phyloP scores from a whole-genome alignment of 1,140 invertebrate species.

The Adoxophyes honmai region DNA sequence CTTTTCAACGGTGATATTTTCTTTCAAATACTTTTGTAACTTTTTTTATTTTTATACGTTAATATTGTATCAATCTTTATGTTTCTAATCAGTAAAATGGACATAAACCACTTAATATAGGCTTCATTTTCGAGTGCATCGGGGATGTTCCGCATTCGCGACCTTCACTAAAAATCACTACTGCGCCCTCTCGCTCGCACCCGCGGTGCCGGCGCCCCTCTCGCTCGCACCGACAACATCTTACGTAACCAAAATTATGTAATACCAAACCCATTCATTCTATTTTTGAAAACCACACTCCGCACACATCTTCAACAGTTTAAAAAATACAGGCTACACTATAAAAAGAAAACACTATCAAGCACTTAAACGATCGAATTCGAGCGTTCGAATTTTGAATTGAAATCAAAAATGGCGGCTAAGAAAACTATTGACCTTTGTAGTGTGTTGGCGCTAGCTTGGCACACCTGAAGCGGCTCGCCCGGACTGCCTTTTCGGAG shows the following conservation, averaged over 20 bases:
- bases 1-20: too few relatives aligned
- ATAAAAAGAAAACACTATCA: constrained; percentile 16
- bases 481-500: constrained; percentile 54
- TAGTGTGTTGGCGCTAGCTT: constrained; percentile 48
- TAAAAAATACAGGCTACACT: neutral
- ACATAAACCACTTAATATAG: neutral
- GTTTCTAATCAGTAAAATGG: too few relatives aligned
- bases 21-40: too few relatives aligned
- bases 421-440: constrained; percentile 56
- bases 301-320: too few relatives aligned
- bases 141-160: constrained; percentile 10
- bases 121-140: neutral
- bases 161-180: constrained; percentile 23
- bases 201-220: neutral
- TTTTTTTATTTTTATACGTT: too few relatives aligned
- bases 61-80: too few relatives aligned
- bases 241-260: constrained; percentile 15
- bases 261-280: constrained; percentile 7
- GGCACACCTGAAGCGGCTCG: constrained; percentile 66
- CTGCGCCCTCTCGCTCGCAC: constrained; percentile 15
- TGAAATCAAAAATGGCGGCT: constrained; percentile 36
- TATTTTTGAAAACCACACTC: constrained; percentile 36
- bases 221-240: constrained; percentile 2
- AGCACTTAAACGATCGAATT: constrained; percentile 22
- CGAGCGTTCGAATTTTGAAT: constrained; percentile 21